These are phyloP conservation scores for Thecophora atra DNA, from an alignment of 2,888 invertebrate species.

Conservation along the genomic window DNA sequence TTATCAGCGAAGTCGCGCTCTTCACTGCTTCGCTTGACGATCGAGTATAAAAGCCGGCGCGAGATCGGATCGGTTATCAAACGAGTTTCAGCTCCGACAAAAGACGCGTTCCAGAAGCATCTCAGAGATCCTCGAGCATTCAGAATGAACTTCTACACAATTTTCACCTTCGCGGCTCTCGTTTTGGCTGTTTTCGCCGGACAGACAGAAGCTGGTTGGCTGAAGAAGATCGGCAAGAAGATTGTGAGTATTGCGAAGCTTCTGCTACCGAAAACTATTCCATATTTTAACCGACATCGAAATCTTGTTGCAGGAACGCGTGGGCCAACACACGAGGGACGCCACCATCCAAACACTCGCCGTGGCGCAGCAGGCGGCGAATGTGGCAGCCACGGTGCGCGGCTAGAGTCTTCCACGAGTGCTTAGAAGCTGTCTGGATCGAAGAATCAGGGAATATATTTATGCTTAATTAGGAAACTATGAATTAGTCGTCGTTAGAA, in stretches of 20 bases:
- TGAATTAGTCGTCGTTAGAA: too few species aligned
- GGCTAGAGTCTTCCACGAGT: constrained; percentile 22
- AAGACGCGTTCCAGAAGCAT: background rate
- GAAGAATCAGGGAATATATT: too few species aligned
- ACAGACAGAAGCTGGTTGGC: constrained; percentile 48
- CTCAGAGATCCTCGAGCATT: background rate
- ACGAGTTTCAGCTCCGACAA: background rate
- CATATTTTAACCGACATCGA: background rate
- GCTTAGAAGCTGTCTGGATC: too few species aligned
- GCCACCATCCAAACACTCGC: constrained; percentile 45
- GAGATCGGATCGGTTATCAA: background rate
- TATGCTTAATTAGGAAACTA: too few species aligned
- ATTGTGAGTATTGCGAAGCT: constrained; percentile 45
- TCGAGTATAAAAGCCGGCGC: background rate
- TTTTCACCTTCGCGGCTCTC: constrained; percentile 44
- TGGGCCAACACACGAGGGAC: constrained; percentile 46
- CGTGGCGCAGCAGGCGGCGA: constrained; percentile 46
- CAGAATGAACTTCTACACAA: constrained; percentile 48
- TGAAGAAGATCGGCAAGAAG: constrained; percentile 49
- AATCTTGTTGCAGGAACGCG: constrained; percentile 40
- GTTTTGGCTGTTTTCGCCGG: constrained; percentile 43
- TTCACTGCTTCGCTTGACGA: background rate
- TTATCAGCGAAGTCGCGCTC: background rate
- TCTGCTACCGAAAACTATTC: too few species aligned
- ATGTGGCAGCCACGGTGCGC: constrained; percentile 44